Conservation (phyloP, 2,797 vertebrate genomes). For the Gallinago solitaria region DNA sequence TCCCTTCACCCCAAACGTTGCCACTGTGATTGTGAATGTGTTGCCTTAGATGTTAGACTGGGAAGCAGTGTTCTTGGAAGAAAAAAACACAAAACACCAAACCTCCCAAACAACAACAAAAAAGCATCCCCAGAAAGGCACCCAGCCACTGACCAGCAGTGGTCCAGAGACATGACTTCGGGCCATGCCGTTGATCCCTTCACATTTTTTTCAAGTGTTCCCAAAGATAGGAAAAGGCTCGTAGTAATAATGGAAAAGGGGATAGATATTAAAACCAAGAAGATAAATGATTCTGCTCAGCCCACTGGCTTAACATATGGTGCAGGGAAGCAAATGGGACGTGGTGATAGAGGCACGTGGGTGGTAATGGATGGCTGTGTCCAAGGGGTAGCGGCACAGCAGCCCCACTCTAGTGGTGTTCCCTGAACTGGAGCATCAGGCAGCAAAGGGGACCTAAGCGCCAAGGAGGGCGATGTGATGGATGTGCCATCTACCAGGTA, state of each 20-base stretch:
- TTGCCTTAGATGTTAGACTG: not conserved
- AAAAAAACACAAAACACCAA: not conserved
- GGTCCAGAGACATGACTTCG: not conserved
- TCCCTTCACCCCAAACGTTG: not conserved
- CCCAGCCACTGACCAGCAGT: not conserved
- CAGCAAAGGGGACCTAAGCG: not conserved
- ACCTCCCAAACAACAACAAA: too few relatives aligned
- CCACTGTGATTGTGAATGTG: not conserved
- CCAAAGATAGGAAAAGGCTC: not conserved
- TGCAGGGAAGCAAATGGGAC: not conserved
- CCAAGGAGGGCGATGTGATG: fast-evolving
- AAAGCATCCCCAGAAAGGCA: not conserved
- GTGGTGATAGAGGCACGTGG: not conserved
- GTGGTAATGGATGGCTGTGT: not conserved
- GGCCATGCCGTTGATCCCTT: not conserved
- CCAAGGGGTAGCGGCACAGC: not conserved
- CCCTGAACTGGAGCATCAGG: not conserved
- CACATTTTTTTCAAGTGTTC: not conserved
- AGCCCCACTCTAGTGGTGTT: not conserved
- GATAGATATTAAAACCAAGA: not conserved
- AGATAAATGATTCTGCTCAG: not conserved
- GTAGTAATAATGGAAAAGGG: not conserved
- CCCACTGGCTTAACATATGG: not conserved
- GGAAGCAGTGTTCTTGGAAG: not conserved
- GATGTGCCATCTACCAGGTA: fast-evolving